phyloP scores from a whole-genome alignment of 2,888 invertebrate genomes.

The Hoplodrina ambigua region DNA sequence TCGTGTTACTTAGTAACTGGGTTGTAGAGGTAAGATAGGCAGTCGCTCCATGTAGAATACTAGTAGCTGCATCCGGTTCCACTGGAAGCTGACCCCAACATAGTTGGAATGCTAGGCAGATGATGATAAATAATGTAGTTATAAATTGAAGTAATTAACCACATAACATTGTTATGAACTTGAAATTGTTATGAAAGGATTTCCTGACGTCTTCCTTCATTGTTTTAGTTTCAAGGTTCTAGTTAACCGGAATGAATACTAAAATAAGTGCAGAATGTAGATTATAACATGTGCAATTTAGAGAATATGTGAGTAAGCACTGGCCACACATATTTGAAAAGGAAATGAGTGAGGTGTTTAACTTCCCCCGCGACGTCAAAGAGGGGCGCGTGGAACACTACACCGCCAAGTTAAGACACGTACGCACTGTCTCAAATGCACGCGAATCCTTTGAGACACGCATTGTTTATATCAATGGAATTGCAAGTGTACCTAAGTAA shows the following conservation, averaged over 20 bases:
- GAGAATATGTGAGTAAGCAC: neutral
- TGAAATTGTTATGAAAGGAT: constrained; percentile 49
- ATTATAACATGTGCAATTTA: neutral
- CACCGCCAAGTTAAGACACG: too few relatives aligned
- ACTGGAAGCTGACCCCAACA: neutral
- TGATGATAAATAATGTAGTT: neutral
- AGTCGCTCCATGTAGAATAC: too few relatives aligned
- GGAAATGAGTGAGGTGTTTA: too few relatives aligned
- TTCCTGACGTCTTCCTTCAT: constrained; percentile 40
- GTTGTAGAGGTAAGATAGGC: too few relatives aligned
- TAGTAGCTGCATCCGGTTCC: too few relatives aligned
- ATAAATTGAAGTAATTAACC: constrained; percentile 3
- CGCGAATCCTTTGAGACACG: too few relatives aligned
- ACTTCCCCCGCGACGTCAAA: too few relatives aligned
- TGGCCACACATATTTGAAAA: neutral
- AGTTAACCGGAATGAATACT: constrained; percentile 21
- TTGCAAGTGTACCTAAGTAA: neutral
- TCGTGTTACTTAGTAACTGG: too few relatives aligned
- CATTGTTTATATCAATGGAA: neutral
- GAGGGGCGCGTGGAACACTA: too few relatives aligned
- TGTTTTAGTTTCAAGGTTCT: constrained; percentile 42
- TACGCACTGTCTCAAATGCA: too few relatives aligned
- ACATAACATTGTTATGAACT: constrained; percentile 31
- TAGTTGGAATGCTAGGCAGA: neutral
- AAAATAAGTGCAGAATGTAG: constrained; percentile 5